phyloP scores from a whole-genome alignment of 92 coral and sea anemone species.

The Parazoanthus atlanticus region DNA sequence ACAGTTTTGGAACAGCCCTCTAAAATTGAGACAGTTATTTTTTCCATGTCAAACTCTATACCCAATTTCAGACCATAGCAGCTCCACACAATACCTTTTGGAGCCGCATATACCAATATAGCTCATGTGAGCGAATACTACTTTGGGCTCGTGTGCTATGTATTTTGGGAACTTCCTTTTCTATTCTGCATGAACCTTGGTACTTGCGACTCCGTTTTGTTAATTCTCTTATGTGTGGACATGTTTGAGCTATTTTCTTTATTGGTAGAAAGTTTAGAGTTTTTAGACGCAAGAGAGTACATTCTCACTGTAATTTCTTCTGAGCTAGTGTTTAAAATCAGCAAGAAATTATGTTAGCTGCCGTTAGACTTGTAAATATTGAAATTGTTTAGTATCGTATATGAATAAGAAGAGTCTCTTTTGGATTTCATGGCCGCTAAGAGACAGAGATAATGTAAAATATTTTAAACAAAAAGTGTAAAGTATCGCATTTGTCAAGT shows the following conservation, averaged over 20 bases:
- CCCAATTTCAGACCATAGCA: no score
- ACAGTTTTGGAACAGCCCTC: no score
- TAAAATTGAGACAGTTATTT: no score
- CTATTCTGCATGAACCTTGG: no score
- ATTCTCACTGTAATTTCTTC: no score
- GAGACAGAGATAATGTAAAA: neutral
- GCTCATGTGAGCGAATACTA: no score
- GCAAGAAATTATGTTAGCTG: neutral
- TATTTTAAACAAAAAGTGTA: neutral
- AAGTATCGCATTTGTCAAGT: neutral
- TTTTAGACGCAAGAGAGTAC: neutral
- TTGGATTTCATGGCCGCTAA: neutral
- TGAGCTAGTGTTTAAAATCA: neutral
- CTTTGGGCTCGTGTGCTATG: no score
- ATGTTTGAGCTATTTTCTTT: neutral
- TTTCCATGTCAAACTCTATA: no score
- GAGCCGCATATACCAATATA: no score
- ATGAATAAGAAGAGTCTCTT: neutral
- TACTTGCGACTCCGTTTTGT: neutral
- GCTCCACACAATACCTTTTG: no score
- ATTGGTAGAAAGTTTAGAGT: neutral
- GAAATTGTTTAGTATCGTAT: neutral
- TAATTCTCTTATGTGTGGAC: neutral
- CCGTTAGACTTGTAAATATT: neutral
- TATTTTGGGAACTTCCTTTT: neutral